phyloP scores from a whole-genome alignment of 2,113 vertebrate genomes.

The Procavia capensis region DNA sequence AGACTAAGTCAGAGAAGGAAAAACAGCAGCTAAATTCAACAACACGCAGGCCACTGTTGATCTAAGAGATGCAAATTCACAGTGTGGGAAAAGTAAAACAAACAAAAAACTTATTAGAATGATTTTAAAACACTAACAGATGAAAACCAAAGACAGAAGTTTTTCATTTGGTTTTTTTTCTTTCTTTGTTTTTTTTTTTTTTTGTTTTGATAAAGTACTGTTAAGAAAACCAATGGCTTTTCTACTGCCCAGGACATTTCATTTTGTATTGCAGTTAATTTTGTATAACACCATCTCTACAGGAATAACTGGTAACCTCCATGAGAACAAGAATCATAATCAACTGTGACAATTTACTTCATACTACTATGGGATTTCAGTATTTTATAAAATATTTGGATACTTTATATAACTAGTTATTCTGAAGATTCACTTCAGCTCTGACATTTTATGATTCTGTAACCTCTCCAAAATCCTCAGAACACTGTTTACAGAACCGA shows the following conservation, averaged over 20 bases:
- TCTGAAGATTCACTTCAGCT: not conserved
- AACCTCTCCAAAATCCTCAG: not conserved
- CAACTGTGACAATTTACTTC: not conserved
- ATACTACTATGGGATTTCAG: not conserved
- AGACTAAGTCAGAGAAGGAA: not conserved
- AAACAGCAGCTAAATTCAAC: not conserved
- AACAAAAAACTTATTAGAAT: not conserved
- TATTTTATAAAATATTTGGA: constrained; percentile 4
- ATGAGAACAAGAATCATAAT: not conserved
- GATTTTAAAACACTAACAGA: not conserved
- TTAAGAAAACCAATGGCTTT: constrained; percentile 12
- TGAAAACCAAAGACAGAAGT: not conserved
- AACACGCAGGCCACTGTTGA: not conserved
- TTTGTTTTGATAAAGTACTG: not conserved
- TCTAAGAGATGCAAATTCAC: not conserved
- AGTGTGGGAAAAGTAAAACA: not conserved
- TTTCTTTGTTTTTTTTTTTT: not conserved
- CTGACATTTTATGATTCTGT: not conserved
- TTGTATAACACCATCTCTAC: not conserved
- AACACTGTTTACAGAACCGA: not conserved
- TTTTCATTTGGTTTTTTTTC: not conserved
- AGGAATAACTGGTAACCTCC: not conserved
- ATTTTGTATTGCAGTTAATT: not conserved
- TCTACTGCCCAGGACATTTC: not conserved
- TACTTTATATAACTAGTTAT: not conserved